Evolutionary conservation across 2,113 vertebrate genomes (phyloP).

Genomic region (Tragelaphus imberbis): DNA sequence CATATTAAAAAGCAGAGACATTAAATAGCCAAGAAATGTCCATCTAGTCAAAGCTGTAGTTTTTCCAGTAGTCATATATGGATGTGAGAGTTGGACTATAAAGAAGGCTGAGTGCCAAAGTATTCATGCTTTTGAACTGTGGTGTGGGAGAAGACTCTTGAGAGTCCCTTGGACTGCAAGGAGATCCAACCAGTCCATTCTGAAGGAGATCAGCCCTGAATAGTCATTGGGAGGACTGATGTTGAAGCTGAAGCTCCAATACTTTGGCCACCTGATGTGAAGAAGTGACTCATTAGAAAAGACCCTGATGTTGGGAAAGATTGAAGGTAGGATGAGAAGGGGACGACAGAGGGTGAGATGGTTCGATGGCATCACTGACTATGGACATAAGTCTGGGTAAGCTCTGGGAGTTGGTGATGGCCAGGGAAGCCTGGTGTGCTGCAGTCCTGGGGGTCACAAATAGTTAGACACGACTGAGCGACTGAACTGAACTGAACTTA

Average conservation of each 20-base stretch:
- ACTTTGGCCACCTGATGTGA: background rate
- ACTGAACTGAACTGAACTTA: background rate
- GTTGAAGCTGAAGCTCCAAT: background rate
- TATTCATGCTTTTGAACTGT: background rate
- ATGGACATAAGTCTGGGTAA: background rate
- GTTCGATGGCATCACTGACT: background rate
- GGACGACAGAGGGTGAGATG: background rate
- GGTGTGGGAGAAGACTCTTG: background rate
- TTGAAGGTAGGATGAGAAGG: background rate
- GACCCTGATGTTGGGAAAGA: background rate
- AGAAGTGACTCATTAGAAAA: background rate
- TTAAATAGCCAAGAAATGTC: background rate
- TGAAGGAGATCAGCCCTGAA: background rate
- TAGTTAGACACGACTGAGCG: fast-evolving
- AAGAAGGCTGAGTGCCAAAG: background rate
- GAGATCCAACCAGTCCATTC: background rate
- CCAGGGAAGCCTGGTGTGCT: background rate
- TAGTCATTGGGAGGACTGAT: background rate
- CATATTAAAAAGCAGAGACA: background rate
- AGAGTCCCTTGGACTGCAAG: background rate
- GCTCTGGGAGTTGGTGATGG: background rate
- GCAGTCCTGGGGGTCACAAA: background rate
- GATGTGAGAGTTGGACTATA: background rate
- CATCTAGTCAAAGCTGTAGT: background rate
- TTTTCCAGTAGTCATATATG: background rate